Evolutionary conservation across 92 coral and sea anemone species (phyloP).

Genomic region (Phenganax subtilis): DNA sequence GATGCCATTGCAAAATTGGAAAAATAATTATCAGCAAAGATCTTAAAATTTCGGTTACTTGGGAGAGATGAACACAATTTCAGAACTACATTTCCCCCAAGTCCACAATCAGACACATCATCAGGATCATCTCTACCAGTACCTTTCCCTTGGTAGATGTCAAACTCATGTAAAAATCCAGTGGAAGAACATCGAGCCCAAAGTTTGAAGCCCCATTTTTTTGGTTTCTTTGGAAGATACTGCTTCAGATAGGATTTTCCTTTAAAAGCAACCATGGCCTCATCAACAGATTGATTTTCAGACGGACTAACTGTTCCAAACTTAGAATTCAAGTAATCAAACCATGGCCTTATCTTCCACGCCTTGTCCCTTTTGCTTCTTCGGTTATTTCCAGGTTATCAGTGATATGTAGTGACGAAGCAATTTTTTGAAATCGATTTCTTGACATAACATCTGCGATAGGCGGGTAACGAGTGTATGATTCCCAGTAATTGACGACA

Average conservation of each 20-base stretch:
- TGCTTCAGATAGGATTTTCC: conserved; percentile 11
- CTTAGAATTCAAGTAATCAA: conserved; percentile 4
- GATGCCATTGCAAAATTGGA: background rate
- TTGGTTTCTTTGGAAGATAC: conserved; percentile 15
- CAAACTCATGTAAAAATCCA: conserved; percentile 11
- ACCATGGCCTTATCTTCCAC: no score
- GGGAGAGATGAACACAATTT: conserved; percentile 5
- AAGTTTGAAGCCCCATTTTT: conserved; percentile 19
- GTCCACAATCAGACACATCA: conserved; percentile 18
- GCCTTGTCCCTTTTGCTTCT: no score
- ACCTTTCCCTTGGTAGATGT: conserved; percentile 17
- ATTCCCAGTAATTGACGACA: background rate
- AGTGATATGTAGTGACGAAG: background rate
- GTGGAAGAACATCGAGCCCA: conserved; percentile 27
- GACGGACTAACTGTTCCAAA: conserved; percentile 4
- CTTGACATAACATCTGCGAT: conserved; percentile 24
- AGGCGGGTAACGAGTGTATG: background rate
- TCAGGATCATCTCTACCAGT: conserved; percentile 17
- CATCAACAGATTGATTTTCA: conserved; percentile 14
- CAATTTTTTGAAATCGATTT: conserved; percentile 11
- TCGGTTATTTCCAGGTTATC: no score
- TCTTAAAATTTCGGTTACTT: background rate
- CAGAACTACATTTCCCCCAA: conserved; percentile 8
- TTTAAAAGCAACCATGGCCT: conserved; percentile 7
- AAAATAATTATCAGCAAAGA: conserved; percentile 7